phyloP scores from a whole-genome alignment of 2,888 invertebrate genomes.

The Augiades crinisus region DNA sequence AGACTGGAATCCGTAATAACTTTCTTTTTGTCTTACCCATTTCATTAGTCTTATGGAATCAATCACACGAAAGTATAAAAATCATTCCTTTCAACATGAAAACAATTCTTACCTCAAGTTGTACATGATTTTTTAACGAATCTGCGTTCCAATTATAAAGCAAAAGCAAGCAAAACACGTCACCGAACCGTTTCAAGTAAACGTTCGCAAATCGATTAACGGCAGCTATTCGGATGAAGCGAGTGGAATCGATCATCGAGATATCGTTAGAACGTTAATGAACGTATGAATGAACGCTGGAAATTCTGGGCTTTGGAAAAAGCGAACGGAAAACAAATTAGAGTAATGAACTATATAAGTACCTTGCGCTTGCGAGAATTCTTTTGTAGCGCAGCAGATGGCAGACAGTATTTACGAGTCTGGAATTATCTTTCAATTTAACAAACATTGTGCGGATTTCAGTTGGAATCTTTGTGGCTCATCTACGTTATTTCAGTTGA shows the following conservation, averaged over 20 bases:
- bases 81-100: too few species aligned
- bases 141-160: slow-evolving; percentile 16
- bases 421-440: too few species aligned
- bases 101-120: neutral
- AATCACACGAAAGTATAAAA: too few species aligned
- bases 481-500: too few species aligned
- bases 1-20: too few species aligned
- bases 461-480: too few species aligned
- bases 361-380: too few species aligned
- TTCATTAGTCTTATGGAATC: too few species aligned
- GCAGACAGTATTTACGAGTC: too few species aligned
- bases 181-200: slow-evolving; percentile 13
- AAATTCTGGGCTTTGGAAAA: neutral
- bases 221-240: slow-evolving; percentile 10
- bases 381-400: too few species aligned
- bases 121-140: slow-evolving; percentile 11
- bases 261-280: slow-evolving; percentile 20
- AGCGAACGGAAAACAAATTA: neutral
- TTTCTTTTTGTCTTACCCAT: too few species aligned
- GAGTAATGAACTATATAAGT: neutral
- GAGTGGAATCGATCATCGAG: slow-evolving; percentile 18
- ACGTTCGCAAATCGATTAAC: slow-evolving; percentile 21
- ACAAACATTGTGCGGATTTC: too few species aligned
- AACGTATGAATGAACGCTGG: slow-evolving; percentile 11
- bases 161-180: slow-evolving; percentile 21